phyloP scores from a whole-genome alignment of 2,113 vertebrate genomes.

The Cepphus grylle region DNA sequence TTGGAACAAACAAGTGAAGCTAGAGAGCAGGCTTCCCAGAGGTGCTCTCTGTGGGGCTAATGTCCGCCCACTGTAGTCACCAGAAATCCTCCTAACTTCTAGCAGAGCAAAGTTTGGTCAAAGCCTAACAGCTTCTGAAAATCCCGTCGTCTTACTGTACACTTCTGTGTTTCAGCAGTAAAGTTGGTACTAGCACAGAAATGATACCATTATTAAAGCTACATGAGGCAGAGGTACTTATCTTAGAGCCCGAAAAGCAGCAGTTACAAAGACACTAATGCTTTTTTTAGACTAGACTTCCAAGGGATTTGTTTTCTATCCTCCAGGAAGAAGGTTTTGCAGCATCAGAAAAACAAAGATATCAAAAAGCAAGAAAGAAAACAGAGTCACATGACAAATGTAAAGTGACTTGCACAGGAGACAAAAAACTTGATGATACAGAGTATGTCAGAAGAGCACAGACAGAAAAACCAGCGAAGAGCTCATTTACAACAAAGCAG shows the following conservation, averaged over 20 bases:
- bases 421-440: neutral
- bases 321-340: constrained; percentile 53
- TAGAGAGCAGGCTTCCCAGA: neutral
- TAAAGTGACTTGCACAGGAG: neutral
- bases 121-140: neutral
- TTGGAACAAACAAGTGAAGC: neutral
- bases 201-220: neutral
- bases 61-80: neutral
- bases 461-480: neutral
- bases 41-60: neutral
- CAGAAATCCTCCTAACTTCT: neutral
- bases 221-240: neutral
- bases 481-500: neutral
- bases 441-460: neutral
- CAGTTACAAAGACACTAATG: neutral
- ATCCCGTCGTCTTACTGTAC: neutral
- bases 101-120: neutral
- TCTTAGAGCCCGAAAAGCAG: neutral
- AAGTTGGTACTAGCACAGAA: neutral
- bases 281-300: neutral
- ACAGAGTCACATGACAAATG: neutral
- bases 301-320: neutral
- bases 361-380: neutral
- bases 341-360: constrained; percentile 2
- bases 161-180: neutral